Conservation (phyloP, 2,797 vertebrate species). For the Anableps anableps region DNA sequence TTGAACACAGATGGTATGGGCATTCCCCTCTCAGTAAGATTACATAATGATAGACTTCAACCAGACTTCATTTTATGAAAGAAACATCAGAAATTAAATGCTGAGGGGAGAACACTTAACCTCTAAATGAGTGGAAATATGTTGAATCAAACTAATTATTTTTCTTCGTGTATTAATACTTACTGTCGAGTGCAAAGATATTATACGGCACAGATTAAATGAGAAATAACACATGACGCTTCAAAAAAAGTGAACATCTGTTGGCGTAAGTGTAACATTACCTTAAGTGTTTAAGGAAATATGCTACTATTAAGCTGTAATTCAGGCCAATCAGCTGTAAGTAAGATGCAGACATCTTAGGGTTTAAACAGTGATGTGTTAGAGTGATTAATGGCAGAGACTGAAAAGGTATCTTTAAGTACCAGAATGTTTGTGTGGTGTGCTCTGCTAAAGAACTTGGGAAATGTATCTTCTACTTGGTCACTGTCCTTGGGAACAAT, state of each 20-base stretch:
- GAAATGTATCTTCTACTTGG: not conserved
- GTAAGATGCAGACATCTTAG: not conserved
- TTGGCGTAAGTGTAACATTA: not conserved
- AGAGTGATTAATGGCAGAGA: not conserved
- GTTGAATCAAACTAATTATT: constrained; percentile 2
- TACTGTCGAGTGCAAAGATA: not conserved
- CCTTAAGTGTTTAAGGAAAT: not conserved
- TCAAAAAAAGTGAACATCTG: not conserved
- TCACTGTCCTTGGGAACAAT: not conserved
- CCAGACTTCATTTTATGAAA: constrained; percentile 57
- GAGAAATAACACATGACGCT: not conserved
- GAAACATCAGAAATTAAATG: constrained; percentile 33
- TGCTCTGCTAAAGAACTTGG: not conserved
- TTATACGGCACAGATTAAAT: not conserved
- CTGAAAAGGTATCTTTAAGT: not conserved
- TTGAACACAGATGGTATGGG: constrained; percentile 62
- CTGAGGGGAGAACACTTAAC: constrained; percentile 7
- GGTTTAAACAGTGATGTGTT: not conserved
- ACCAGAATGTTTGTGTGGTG: not conserved
- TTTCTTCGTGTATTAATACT: constrained; percentile 5
- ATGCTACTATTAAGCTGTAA: not conserved
- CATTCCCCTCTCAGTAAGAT: constrained; percentile 47
- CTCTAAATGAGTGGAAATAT: constrained; percentile 14
- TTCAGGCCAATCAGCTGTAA: not conserved
- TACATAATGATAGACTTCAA: constrained; percentile 41